Conservation (phyloP, 2,113 vertebrate species). For the Amazona vittata region DNA sequence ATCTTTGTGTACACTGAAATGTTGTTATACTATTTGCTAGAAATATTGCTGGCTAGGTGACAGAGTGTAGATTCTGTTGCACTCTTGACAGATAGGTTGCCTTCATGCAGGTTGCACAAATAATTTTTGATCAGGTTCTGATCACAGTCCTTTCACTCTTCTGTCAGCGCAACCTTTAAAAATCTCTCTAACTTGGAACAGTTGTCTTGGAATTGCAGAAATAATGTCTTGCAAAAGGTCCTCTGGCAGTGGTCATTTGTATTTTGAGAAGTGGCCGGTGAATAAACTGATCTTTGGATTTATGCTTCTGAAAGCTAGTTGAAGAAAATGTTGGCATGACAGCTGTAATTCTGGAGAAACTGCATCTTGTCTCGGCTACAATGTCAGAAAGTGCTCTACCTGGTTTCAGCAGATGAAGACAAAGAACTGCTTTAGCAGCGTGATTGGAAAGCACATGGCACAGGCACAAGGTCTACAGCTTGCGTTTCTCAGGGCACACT, state of each 20-base stretch:
- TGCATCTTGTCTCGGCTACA: background rate
- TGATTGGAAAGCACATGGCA: background rate
- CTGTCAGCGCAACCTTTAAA: background rate
- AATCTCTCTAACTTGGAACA: background rate
- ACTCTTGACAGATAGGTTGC: background rate
- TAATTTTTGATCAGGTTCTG: background rate
- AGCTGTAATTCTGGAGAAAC: background rate
- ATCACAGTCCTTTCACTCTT: background rate
- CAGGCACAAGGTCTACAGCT: background rate
- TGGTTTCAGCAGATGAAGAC: background rate
- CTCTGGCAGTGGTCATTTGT: background rate
- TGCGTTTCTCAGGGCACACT: background rate
- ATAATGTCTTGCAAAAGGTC: background rate
- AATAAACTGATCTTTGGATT: background rate
- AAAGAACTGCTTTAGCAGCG: background rate
- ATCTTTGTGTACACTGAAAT: background rate
- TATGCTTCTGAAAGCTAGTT: background rate
- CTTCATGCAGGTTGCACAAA: background rate
- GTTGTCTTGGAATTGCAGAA: background rate
- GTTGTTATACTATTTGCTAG: background rate
- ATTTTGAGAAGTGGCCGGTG: background rate
- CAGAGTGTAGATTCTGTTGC: background rate
- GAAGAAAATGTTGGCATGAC: background rate
- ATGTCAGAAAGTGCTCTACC: background rate
- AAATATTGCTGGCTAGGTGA: background rate